Evolutionary conservation across 2,888 invertebrate species (phyloP), one percentile per base, ranked within the genome.

Genomic region (Petrolisthes cinctipes): DNA sequence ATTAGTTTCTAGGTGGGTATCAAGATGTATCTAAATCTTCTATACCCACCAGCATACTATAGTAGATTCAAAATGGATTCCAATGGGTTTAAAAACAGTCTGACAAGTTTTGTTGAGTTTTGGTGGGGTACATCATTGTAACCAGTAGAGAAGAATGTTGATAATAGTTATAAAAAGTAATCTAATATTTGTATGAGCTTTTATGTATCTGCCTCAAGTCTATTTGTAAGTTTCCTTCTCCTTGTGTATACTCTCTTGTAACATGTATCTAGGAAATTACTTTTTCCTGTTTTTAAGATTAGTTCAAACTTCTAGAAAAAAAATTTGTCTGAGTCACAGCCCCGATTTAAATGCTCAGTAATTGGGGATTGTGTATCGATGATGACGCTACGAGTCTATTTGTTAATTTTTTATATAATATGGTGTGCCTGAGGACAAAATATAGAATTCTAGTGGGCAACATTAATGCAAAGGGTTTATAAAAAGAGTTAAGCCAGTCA

Each of bases 161-260:
- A 66, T 83, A 75, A 37, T 54, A 75, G 54, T 83, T 20, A 83
- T 75, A 75, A 57, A 83, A 37, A 71, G 71, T 71, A 71, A 83
- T 75, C 83, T 54, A 75, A 75, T 83, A 83, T 83, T 83, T 84
- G 84, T 84, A 84, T 84, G 84, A 84, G 84, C 84, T 84, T 84
- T 78, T 78, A 84, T 84, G 61, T 84, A 84, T 78, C 84, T 84
- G 84, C 84, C 84, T 84, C 84, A 84, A 78, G 78, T 78, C 61
- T 78, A 66, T 76, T 57, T 79, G 68, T 54, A 66, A 78, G 78
- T 83, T 84, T 78, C 84, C 73, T 83, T 75, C 83, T 75, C 17
- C 20, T n/a, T 20, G 78, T 73, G 53, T 68, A 73, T 23, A 73
- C 73, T 68, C 54, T n/a, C 73, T n/a, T 73, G 17, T 83, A 57